phyloP scores from a whole-genome alignment of 2,888 invertebrate species.

The Ceramica pisi region DNA sequence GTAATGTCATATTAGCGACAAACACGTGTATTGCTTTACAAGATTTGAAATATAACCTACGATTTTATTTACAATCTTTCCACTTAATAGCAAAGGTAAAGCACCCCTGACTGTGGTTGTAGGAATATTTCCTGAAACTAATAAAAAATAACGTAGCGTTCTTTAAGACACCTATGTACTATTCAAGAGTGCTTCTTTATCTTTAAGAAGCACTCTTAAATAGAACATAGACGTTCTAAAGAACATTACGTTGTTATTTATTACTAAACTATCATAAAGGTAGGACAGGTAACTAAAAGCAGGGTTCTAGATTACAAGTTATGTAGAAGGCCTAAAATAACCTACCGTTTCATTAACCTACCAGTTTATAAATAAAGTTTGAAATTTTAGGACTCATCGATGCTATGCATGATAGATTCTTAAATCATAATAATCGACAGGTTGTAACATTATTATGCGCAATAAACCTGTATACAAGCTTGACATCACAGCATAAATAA shows the following conservation, averaged over 20 bases:
- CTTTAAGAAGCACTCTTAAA: no score
- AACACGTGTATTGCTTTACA: conserved; percentile 18
- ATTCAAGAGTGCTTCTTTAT: background rate
- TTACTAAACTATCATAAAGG: no score
- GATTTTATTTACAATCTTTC: background rate
- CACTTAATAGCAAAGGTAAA: background rate
- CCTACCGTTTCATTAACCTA: background rate
- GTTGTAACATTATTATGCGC: conserved; percentile 32
- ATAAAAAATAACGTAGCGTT: background rate
- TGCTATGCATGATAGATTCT: background rate
- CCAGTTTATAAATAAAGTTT: conserved; percentile 11
- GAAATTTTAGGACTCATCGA: conserved; percentile 11
- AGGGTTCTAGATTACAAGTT: background rate
- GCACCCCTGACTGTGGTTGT: background rate
- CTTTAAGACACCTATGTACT: background rate
- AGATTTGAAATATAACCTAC: background rate
- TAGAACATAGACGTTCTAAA: no score
- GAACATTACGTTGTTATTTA: background rate
- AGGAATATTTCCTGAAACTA: background rate
- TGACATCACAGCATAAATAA: conserved; percentile 48
- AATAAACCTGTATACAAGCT: conserved; percentile 38
- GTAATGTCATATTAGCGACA: conserved; percentile 27
- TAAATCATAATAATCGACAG: conserved; percentile 44
- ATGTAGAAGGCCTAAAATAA: background rate
- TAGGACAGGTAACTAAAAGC: background rate